Conservation (phyloP, 2,888 invertebrate species). For the Argyra leucocephala region DNA sequence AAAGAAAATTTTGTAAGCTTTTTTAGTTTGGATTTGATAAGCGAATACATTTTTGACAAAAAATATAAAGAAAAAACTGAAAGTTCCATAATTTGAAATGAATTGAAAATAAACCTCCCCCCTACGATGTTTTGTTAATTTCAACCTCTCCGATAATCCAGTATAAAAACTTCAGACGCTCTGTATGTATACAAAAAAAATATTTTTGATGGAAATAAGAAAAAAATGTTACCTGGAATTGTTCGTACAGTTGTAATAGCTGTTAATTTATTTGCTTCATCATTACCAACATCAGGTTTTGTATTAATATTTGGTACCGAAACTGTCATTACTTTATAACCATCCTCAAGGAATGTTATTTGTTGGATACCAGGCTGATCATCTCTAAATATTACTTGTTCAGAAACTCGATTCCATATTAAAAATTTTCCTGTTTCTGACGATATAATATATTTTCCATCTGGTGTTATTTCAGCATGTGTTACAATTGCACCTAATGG, state of each 20-base stretch:
- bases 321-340: slow-evolving; percentile 40
- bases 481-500: slow-evolving; percentile 90
- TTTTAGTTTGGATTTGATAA: no score
- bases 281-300: slow-evolving; percentile 47
- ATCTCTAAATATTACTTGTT: slow-evolving; percentile 60
- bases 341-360: slow-evolving; percentile 42
- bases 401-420: slow-evolving; percentile 73
- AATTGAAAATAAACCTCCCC: no score
- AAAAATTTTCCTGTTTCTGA: slow-evolving; percentile 86
- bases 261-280: slow-evolving; percentile 51
- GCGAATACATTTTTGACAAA: no score
- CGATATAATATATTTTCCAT: slow-evolving; percentile 73
- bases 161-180: no score
- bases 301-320: slow-evolving; percentile 41
- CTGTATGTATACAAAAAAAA: neutral
- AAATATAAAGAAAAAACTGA: no score
- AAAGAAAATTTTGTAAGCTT: no score
- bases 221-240: slow-evolving; percentile 56
- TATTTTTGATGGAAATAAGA: no score
- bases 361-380: slow-evolving; percentile 55
- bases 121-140: no score
- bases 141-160: no score
- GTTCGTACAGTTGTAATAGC: slow-evolving; percentile 61
- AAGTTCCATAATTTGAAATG: no score
- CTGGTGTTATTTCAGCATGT: slow-evolving; percentile 78